phyloP scores from a whole-genome alignment of 1,140 invertebrate species.

The Capitella teleta region DNA sequence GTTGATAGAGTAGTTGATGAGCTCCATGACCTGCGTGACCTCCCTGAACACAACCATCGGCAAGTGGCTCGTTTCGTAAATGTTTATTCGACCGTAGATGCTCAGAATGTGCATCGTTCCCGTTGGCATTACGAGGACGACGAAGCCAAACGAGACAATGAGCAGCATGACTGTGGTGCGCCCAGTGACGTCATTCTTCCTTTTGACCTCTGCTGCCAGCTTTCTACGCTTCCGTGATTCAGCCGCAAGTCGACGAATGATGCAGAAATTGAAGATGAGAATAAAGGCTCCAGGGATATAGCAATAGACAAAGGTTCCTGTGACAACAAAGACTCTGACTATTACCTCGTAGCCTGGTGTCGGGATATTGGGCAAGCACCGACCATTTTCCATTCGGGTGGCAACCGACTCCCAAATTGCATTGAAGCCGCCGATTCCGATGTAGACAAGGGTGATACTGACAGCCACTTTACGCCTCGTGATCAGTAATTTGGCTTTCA shows the following conservation, averaged over 20 bases:
- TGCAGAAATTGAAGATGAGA: background rate
- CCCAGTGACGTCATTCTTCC: background rate
- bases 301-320: background rate
- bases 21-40: constrained; percentile 16
- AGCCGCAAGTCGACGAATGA: background rate
- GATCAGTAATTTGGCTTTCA: constrained; percentile 17
- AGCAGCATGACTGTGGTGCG: constrained; percentile 15
- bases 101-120: constrained; percentile 11
- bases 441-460: constrained; percentile 1
- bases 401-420: background rate
- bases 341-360: background rate
- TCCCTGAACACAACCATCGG: no score
- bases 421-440: constrained; percentile 1
- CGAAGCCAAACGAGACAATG: constrained; percentile 14
- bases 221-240: background rate
- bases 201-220: background rate
- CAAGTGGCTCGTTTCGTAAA: constrained; percentile 10
- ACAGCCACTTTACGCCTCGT: constrained; percentile 11
- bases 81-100: constrained; percentile 10
- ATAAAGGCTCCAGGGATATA: background rate
- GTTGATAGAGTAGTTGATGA: constrained; percentile 19
- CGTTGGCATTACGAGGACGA: constrained; percentile 17
- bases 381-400: background rate
- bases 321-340: background rate
- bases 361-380: background rate